phyloP scores from a whole-genome alignment of 1,140 invertebrate species.

The Ganaspis sp. region DNA sequence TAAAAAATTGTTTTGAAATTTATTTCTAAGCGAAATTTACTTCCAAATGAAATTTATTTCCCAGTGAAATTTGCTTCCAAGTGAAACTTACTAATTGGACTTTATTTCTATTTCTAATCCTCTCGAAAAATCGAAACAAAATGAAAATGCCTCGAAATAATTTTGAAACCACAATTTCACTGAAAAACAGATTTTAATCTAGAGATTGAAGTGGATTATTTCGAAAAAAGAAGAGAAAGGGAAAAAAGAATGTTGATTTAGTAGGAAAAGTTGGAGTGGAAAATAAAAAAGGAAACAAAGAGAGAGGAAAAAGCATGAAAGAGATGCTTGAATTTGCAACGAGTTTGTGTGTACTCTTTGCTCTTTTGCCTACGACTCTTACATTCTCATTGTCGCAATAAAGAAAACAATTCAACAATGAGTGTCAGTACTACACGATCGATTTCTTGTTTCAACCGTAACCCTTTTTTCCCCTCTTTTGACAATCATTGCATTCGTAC shows the following conservation, averaged over 20 bases:
- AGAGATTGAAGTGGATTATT: not conserved
- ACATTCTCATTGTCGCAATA: slow-evolving; percentile 37
- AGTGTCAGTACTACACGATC: slow-evolving; percentile 43
- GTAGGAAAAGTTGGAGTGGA: slow-evolving; percentile 5
- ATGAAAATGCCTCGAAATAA: too few relatives aligned
- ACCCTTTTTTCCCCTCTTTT: slow-evolving; percentile 42
- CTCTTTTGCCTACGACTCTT: not conserved
- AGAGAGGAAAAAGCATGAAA: slow-evolving; percentile 32
- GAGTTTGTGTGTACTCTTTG: not conserved
- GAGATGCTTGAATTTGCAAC: slow-evolving; percentile 26
- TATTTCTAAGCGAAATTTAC: too few relatives aligned
- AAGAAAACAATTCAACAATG: slow-evolving; percentile 41
- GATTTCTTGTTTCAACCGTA: slow-evolving; percentile 45
- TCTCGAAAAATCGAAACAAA: too few relatives aligned
- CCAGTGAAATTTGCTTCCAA: too few relatives aligned
- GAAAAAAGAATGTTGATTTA: not conserved
- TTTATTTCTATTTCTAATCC: too few relatives aligned
- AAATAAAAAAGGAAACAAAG: slow-evolving; percentile 25
- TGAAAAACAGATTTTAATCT: not conserved
- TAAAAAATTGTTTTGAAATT: too few relatives aligned
- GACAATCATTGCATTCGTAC: not conserved
- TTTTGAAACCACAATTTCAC: not conserved
- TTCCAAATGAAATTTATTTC: too few relatives aligned
- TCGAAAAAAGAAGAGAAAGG: not conserved
- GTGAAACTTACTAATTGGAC: too few relatives aligned